A percentile compares a stretch with the other conserved stretches of the same genome.
Evolutionary conservation across 2,113 vertebrate species (phyloP).

Genomic region (Alosa alosa): DNA sequence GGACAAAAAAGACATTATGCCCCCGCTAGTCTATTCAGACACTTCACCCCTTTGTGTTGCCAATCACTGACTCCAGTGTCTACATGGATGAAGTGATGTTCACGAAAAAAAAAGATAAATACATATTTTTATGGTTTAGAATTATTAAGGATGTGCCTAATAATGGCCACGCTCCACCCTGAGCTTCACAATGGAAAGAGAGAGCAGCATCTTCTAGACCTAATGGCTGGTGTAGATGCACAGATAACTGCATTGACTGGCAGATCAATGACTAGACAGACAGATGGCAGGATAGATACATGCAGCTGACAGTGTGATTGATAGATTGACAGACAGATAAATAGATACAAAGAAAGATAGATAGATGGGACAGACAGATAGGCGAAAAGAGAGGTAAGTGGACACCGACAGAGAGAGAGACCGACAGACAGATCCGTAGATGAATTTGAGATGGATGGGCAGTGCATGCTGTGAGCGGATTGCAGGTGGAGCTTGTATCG

Average conservation of each 20-base stretch:
- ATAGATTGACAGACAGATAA: background rate
- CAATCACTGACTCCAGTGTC: background rate
- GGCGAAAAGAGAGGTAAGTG: background rate
- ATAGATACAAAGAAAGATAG: background rate
- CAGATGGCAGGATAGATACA: background rate
- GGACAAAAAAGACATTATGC: constrained; percentile 19
- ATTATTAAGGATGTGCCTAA: background rate
- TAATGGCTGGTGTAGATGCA: background rate
- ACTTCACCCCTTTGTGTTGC: background rate
- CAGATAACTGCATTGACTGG: background rate
- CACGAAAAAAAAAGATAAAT: background rate
- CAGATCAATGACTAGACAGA: background rate
- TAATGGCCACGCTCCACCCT: background rate
- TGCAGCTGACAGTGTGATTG: background rate
- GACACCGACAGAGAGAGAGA: background rate
- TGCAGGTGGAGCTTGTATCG: background rate
- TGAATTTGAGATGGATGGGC: background rate
- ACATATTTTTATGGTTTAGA: background rate
- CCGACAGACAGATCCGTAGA: background rate
- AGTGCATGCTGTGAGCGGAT: background rate
- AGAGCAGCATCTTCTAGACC: background rate
- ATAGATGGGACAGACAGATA: background rate
- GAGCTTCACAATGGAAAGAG: background rate
- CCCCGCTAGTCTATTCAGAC: background rate
- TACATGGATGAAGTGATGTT: background rate